Evolutionary conservation across 2,888 invertebrate species (phyloP).

Genomic region (Pemphredon lugubris): DNA sequence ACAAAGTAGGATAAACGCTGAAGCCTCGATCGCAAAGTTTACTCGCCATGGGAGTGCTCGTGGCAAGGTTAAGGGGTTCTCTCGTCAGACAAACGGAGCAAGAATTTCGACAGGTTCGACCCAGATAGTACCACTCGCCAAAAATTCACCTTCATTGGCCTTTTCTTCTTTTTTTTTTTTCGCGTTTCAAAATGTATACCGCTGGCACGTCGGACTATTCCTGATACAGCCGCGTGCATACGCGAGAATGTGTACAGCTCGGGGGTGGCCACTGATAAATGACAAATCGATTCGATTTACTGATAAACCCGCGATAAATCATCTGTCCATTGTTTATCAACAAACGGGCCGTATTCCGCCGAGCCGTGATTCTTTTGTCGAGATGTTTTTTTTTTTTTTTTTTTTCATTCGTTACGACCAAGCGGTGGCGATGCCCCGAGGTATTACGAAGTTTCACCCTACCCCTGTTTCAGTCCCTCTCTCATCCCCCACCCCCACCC

Average conservation of each 20-base stretch:
- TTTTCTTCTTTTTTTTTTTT: too few species aligned
- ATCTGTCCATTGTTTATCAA: conserved; percentile 70
- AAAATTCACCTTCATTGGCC: too few species aligned
- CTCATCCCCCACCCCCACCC: conserved; percentile 14
- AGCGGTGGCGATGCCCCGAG: conserved; percentile 26
- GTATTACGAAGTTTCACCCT: conserved; percentile 36
- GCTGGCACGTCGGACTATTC: too few species aligned
- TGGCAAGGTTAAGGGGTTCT: too few species aligned
- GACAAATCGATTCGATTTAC: conserved; percentile 73
- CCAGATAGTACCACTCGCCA: too few species aligned
- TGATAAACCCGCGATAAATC: conserved; percentile 71
- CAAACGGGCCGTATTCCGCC: conserved; percentile 60
- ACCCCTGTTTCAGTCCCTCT: background rate
- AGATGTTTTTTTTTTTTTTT: conserved; percentile 27
- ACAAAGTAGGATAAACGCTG: too few species aligned
- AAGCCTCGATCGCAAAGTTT: too few species aligned
- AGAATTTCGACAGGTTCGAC: too few species aligned
- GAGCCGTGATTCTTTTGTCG: conserved; percentile 61
- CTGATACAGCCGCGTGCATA: too few species aligned
- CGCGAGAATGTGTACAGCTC: background rate
- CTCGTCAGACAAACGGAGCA: too few species aligned
- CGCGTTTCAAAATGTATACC: too few species aligned
- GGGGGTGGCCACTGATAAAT: conserved; percentile 62
- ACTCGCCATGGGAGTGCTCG: too few species aligned
- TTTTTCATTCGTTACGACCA: conserved; percentile 24